phyloP scores from a whole-genome alignment of 2,888 invertebrate genomes.

The Notocelia uddmanniana region DNA sequence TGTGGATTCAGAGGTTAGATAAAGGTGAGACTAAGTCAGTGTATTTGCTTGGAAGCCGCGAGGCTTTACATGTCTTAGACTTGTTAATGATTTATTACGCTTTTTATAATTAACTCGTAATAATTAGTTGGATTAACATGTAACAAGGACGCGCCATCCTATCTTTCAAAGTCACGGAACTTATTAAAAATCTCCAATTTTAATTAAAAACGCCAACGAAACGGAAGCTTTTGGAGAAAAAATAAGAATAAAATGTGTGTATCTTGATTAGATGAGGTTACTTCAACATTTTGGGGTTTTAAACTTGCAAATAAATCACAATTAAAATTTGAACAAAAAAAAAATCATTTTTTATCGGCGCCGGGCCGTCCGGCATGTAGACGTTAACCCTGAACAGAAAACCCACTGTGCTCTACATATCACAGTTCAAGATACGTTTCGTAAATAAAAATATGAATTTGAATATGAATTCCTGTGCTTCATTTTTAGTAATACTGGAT shows the following conservation, averaged over 20 bases:
- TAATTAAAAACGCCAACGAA: constrained; percentile 61
- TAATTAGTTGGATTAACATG: constrained; percentile 82
- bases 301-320: constrained; percentile 21
- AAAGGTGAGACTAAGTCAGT: constrained; percentile 69
- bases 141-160: constrained; percentile 61
- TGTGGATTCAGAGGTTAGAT: constrained; percentile 58
- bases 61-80: constrained; percentile 68
- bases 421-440: not conserved
- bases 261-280: constrained; percentile 42
- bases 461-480: not conserved
- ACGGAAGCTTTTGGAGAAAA: constrained; percentile 58
- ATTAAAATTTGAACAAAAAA: constrained; percentile 21
- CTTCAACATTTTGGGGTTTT: constrained; percentile 14
- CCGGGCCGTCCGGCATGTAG: not conserved
- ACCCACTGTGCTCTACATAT: no score
- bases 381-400: not conserved
- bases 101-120: constrained; percentile 80
- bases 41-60: constrained; percentile 74
- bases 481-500: not conserved
- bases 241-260: constrained; percentile 49
- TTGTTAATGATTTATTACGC: constrained; percentile 76
- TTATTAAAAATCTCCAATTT: constrained; percentile 66
- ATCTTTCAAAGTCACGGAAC: constrained; percentile 70
- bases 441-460: no score
- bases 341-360: not conserved